phyloP scores from a whole-genome alignment of 2,797 vertebrate genomes.

The Ibycter americanus region DNA sequence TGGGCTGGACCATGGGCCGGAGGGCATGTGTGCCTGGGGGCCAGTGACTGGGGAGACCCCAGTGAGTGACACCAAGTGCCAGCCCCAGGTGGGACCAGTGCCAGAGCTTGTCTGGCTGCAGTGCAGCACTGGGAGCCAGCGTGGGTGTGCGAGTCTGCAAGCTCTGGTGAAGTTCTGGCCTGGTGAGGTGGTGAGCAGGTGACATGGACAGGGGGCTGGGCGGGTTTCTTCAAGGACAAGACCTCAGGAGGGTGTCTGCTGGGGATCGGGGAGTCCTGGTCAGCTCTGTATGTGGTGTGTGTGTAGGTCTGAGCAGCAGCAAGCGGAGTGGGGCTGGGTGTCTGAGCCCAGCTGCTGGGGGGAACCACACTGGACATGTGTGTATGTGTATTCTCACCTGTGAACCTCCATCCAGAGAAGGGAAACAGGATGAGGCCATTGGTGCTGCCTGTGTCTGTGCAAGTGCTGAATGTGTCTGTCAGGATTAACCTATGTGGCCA shows the following conservation, averaged over 20 bases:
- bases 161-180: neutral
- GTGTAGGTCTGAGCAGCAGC: neutral
- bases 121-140: rapidly evolving
- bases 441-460: neutral
- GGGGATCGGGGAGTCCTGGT: rapidly evolving
- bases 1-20: neutral
- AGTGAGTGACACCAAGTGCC: neutral
- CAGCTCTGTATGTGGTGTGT: neutral
- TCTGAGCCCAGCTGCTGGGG: neutral
- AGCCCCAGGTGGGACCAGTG: neutral
- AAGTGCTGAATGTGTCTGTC: neutral
- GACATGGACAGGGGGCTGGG: neutral
- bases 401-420: neutral
- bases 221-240: neutral
- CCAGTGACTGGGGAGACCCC: neutral
- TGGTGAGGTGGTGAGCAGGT: neutral
- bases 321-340: neutral
- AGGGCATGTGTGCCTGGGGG: rapidly evolving
- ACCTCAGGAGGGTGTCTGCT: neutral
- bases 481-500: rapidly evolving
- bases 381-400: neutral
- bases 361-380: neutral
- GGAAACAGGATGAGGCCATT: neutral
- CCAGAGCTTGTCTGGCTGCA: rapidly evolving
- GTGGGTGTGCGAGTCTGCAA: rapidly evolving